These are phyloP conservation scores for Peucedramus taeniatus DNA, from an alignment of 2,113 vertebrate genomes.

Conservation along the genomic window DNA sequence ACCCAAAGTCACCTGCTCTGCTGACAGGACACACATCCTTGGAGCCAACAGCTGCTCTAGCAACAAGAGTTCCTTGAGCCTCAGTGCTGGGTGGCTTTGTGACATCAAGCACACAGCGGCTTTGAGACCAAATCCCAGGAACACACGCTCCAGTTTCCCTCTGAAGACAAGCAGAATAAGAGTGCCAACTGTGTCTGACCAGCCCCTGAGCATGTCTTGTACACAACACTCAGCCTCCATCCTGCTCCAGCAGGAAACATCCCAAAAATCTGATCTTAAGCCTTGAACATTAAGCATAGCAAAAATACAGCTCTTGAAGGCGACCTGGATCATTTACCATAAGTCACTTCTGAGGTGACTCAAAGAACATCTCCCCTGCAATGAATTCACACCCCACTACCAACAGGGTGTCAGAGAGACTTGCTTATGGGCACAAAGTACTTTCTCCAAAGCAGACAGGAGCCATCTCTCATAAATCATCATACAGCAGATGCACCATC, in stretches of 20 bases:
- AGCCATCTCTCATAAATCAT: background rate
- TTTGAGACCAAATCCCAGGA: fast-evolving
- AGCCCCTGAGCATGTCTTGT: fast-evolving
- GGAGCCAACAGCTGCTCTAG: background rate
- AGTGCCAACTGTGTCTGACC: background rate
- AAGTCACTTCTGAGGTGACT: background rate
- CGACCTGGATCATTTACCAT: background rate
- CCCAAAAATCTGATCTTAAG: background rate
- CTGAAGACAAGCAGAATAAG: background rate
- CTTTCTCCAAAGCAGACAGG: background rate
- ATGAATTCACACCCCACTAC: background rate
- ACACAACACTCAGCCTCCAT: background rate
- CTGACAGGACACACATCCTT: background rate
- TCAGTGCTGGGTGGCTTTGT: background rate
- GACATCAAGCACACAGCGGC: background rate
- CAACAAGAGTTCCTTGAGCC: background rate
- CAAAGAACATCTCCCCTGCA: background rate
- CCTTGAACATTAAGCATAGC: background rate
- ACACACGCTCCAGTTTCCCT: background rate
- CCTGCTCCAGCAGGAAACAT: background rate
- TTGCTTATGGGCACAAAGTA: background rate
- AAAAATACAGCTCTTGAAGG: background rate
- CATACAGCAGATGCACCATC: background rate
- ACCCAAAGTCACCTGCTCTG: constrained; percentile 12
- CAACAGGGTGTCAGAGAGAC: background rate